Evolutionary conservation across 2,797 vertebrate species (phyloP).

Genomic region (Syngnathus rostellatus): DNA sequence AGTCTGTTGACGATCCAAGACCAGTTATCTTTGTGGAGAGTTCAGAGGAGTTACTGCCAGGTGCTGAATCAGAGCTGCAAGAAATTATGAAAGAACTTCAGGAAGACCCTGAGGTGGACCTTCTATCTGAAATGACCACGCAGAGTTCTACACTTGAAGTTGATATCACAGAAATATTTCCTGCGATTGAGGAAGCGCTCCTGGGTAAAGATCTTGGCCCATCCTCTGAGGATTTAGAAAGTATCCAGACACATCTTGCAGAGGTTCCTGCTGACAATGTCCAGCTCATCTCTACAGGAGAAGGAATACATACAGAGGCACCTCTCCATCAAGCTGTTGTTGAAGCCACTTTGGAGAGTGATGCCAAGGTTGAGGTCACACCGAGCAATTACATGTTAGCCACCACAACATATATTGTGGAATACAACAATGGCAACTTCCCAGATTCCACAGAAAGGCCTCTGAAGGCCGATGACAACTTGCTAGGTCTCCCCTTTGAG

Average conservation of each 20-base stretch:
- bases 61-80: constrained; percentile 5
- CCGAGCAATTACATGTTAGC: constrained; percentile 8
- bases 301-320: constrained; percentile 7
- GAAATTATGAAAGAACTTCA: neutral
- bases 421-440: constrained; percentile 56
- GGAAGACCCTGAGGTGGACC: neutral
- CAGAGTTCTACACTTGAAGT: neutral
- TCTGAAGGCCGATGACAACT: constrained; percentile 19
- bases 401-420: constrained; percentile 28
- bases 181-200: neutral
- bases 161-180: neutral
- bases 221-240: neutral
- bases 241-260: neutral
- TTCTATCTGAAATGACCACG: constrained; percentile 8
- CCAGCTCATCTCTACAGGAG: neutral
- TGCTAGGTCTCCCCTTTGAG: constrained; percentile 32
- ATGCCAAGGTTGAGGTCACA: constrained; percentile 6
- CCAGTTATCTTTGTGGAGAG: constrained; percentile 27
- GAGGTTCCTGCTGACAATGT: constrained; percentile 1
- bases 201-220: neutral
- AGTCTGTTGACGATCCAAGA: constrained; percentile 20
- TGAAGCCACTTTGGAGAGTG: neutral
- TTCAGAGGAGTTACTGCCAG: constrained; percentile 11
- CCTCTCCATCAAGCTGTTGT: constrained; percentile 2
- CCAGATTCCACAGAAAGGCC: constrained; percentile 23